A percentile compares a stretch with the other conserved stretches of the same genome.
These are phyloP conservation scores for Alces alces DNA, from an alignment of 2,113 vertebrate genomes.

Conservation along the genomic window DNA sequence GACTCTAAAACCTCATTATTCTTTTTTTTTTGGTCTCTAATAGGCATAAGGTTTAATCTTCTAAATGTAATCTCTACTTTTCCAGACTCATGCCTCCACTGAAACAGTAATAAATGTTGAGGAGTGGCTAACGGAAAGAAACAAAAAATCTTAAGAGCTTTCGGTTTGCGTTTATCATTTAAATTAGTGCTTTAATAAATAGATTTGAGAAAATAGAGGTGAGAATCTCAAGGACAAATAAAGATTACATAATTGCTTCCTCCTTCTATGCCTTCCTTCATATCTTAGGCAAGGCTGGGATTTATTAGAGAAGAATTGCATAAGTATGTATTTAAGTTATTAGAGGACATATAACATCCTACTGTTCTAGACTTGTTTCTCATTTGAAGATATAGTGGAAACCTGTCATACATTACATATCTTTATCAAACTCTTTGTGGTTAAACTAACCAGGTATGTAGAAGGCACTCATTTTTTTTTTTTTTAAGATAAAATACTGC, in stretches of 20 bases:
- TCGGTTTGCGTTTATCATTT: not conserved
- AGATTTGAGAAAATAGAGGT: not conserved
- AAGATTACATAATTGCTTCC: not conserved
- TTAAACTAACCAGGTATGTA: not conserved
- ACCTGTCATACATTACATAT: not conserved
- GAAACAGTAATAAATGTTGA: not conserved
- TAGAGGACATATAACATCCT: not conserved
- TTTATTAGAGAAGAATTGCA: not conserved
- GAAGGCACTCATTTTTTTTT: not conserved
- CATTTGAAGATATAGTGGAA: not conserved
- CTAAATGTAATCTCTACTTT: not conserved
- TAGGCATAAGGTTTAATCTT: constrained; percentile 1
- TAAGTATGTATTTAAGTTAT: not conserved
- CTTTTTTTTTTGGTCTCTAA: not conserved
- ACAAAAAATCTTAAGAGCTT: not conserved
- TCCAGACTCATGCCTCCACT: not conserved
- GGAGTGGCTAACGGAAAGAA: not conserved
- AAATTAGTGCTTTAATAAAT: not conserved
- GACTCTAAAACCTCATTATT: not conserved
- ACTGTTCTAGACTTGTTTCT: not conserved
- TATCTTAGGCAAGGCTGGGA: not conserved
- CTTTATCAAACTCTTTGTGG: not conserved
- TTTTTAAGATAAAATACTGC: not conserved
- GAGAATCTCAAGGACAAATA: not conserved
- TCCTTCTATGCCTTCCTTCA: not conserved